phyloP scores from a whole-genome alignment of 2,888 invertebrate genomes.

The Tetragonula carbonaria region DNA sequence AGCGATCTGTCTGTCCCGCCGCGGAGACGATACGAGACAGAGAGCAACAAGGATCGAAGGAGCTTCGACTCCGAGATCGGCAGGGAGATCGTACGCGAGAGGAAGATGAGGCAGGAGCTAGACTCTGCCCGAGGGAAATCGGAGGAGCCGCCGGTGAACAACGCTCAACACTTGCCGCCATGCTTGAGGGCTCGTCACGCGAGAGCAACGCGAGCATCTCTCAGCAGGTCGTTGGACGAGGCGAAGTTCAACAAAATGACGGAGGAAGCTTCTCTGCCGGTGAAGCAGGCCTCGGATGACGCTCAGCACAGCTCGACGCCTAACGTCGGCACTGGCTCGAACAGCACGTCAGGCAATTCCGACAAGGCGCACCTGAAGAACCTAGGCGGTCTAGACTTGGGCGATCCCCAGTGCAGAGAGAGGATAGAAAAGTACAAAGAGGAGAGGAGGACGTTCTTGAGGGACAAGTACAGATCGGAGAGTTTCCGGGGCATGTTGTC shows the following conservation, averaged over 20 bases:
- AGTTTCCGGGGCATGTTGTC: slow-evolving; percentile 87
- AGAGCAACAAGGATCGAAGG: slow-evolving; percentile 77
- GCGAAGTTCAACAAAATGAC: slow-evolving; percentile 82
- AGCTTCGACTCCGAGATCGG: slow-evolving; percentile 85
- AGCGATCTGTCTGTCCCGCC: slow-evolving; percentile 71
- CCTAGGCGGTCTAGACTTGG: slow-evolving; percentile 80
- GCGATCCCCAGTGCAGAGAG: slow-evolving; percentile 86
- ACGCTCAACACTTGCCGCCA: slow-evolving; percentile 84
- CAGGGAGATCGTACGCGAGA: slow-evolving; percentile 83
- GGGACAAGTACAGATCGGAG: slow-evolving; percentile 94
- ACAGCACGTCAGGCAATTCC: slow-evolving; percentile 64
- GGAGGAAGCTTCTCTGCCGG: slow-evolving; percentile 78
- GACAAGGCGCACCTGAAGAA: slow-evolving; percentile 77
- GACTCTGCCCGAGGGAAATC: slow-evolving; percentile 78
- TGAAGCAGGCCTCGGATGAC: slow-evolving; percentile 81
- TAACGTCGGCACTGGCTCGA: slow-evolving; percentile 77
- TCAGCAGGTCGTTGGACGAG: slow-evolving; percentile 81
- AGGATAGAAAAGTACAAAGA: slow-evolving; percentile 96
- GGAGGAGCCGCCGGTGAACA: slow-evolving; percentile 75
- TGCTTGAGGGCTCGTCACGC: slow-evolving; percentile 86
- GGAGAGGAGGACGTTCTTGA: slow-evolving; percentile 92
- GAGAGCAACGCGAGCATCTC: slow-evolving; percentile 78
- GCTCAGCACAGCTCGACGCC: slow-evolving; percentile 81
- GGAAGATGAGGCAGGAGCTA: slow-evolving; percentile 84
- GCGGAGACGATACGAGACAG: slow-evolving; percentile 75